Base-by-base conservation (phyloP, 2,113 vertebrate species). In the Mus pahari region DNA sequence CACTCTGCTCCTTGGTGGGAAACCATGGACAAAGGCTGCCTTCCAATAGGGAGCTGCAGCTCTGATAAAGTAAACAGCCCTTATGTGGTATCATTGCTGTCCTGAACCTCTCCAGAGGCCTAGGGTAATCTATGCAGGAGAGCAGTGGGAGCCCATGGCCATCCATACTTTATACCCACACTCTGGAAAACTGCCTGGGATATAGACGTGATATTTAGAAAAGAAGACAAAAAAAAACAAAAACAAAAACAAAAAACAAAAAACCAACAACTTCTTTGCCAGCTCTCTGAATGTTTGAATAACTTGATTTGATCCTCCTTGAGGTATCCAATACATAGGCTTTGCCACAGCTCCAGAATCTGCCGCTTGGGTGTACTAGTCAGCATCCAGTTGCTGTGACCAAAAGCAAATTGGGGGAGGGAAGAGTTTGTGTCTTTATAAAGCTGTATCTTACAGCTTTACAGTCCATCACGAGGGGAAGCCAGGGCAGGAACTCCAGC, bases 181-280 rank as follows among this genome's bases (percentile, higher is more conserved):
- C 19, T 71, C 71, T 33, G 17, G 60, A 48, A 86, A 73, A 19
- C 39, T 53, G 8, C 11, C 82, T 90, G 16, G 55, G 33, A 55
- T n/a, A 88, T 70, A 94, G 71, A 87, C 31, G 62, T 60, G n/a
- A 2, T 93, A 22, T 70, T 93, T 86, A 74, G 36, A 73, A 89
- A 94, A 91, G 66, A 42, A 88, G 42, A 7, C 48, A 8, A 75
- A 13, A 42, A 50, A 75, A 89, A 74, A 31, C 31, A n/a, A n/a
- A n/a, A n/a, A n/a, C n/a, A n/a, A n/a, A n/a, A n/a, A n/a, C n/a
- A n/a, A n/a, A n/a, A n/a, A n/a, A n/a, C n/a, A n/a, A n/a, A n/a
- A n/a, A n/a, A n/a, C n/a, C n/a, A n/a, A n/a, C n/a, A n/a, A n/a
- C 53, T 13, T 39, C 11, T 53, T 94, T n/a, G 79, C 16, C 42